A percentile compares a stretch with the other conserved stretches of the same genome.
phyloP scores from a whole-genome alignment of 2,797 vertebrate species.

The Rhinichthys osculus region DNA sequence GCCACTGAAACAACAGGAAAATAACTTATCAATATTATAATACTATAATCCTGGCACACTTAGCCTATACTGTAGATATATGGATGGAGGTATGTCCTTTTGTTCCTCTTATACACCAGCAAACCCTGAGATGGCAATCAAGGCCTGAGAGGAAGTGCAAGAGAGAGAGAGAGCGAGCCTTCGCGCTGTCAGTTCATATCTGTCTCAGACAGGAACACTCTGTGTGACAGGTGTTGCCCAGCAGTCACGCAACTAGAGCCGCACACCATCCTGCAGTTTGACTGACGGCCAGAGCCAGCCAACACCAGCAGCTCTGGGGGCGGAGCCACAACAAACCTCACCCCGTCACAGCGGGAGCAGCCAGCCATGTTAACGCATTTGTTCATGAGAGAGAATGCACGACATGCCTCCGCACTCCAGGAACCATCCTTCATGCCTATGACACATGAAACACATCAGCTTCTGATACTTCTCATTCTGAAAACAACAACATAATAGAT shows the following conservation, averaged over 20 bases:
- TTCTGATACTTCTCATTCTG: not conserved
- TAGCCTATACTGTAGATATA: not conserved
- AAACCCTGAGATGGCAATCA: slow-evolving; percentile 17
- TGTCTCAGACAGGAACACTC: slow-evolving; percentile 50
- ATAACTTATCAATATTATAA: not conserved
- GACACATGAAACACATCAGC: not conserved
- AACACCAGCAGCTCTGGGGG: slow-evolving; percentile 63
- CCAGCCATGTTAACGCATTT: slow-evolving; percentile 35
- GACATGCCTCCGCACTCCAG: slow-evolving; percentile 30
- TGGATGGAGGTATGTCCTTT: not conserved
- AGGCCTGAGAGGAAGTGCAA: slow-evolving; percentile 9
- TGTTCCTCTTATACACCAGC: not conserved
- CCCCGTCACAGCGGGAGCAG: slow-evolving; percentile 53
- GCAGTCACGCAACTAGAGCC: slow-evolving; percentile 71
- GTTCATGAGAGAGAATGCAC: slow-evolving; percentile 31
- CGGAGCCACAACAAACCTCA: slow-evolving; percentile 44
- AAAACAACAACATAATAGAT: not conserved
- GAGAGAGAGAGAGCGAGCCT: slow-evolving; percentile 10
- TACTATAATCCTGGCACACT: not conserved
- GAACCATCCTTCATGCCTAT: not conserved
- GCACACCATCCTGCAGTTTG: slow-evolving; percentile 48
- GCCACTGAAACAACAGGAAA: not conserved
- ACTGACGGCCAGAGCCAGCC: slow-evolving; percentile 62
- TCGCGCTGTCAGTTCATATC: slow-evolving; percentile 52
- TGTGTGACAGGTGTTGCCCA: slow-evolving; percentile 78